Base-by-base conservation (phyloP, 2,113 vertebrate genomes). In the Bubo blakistoni region DNA sequence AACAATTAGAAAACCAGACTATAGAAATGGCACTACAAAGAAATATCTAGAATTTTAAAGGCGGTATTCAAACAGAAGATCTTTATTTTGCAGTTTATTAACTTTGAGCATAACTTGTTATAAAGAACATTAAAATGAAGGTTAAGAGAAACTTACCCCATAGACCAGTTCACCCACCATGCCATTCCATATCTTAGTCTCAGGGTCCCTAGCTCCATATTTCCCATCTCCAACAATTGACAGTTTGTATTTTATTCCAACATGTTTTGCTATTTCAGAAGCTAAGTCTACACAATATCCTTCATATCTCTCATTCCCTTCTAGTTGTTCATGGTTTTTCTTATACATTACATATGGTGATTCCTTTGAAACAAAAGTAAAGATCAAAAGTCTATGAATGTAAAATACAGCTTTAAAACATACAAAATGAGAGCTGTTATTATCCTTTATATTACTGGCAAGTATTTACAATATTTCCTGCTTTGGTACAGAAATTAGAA, bases 101-200 rank as follows among this genome's bases (percentile, higher is more conserved):
- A 95, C 46, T 94, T 79, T 1, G 42, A 95, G 87, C 81, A 93
- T 95, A 95, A 46, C 54, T 82, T 94, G 69, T 90, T 9, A 91
- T 91, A 96, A 96, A 94, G 90, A 88, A 95, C 92, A 95, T 93
- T 94, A 91, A 96, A 96, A 97, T 90, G 74, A 97, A 95, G 76
- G 30, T 92, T 79, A 96, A 97, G 95, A 96, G 78, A 97, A 98
- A 99, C 99, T 99, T 98, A 99, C 99, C 98, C 99, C 99, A 98
- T 99, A 99, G 97, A 99, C 99, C 97, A 99, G 99, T 98, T 99
- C 99, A 97, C 99, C 99, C 98, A 99, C 99, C 99, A 99, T 99
- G 98, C 99, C 99, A 97, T 99, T 99, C 99, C 99, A 99, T 96
- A 99, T 99, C 98, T 99, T 99, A 98, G 99, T 99, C 98, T 99